Percentiles rank a stretch among this genome's conserved stretches.
phyloP scores from a whole-genome alignment of 1,140 invertebrate species.

The Temnothorax nylanderi region DNA sequence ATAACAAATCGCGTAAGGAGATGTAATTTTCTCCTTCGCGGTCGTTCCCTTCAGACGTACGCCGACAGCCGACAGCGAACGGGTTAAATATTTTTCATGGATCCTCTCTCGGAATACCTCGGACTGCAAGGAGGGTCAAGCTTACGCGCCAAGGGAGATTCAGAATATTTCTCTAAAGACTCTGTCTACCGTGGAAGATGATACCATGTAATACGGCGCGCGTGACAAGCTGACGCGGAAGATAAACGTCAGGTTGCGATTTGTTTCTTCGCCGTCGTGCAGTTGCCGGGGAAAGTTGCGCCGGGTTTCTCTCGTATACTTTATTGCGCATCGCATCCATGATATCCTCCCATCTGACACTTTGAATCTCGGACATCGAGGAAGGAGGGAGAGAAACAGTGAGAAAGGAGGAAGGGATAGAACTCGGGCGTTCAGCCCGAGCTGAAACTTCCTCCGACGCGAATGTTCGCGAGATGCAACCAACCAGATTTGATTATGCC shows the following conservation, averaged over 20 bases:
- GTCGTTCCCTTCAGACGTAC: background rate
- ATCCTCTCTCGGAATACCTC: background rate
- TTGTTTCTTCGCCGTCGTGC: conserved; percentile 36
- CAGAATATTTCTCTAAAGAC: conserved; percentile 29
- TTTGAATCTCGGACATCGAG: conserved; percentile 30
- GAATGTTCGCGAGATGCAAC: conserved; percentile 15
- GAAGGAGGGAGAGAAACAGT: background rate
- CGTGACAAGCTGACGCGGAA: conserved; percentile 45
- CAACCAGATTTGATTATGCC: conserved; percentile 52
- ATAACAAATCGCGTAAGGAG: background rate
- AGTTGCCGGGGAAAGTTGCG: background rate
- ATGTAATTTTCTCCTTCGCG: background rate
- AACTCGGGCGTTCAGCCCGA: background rate
- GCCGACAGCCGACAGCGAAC: background rate
- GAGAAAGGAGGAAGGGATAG: background rate
- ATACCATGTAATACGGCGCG: conserved; percentile 25
- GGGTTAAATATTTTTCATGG: conserved; percentile 35
- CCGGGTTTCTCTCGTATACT: conserved; percentile 17
- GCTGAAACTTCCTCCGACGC: conserved; percentile 34
- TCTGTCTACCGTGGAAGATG: conserved; percentile 26
- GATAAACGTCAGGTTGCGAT: conserved; percentile 53
- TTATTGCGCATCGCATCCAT: conserved; percentile 44
- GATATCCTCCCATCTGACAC: conserved; percentile 46
- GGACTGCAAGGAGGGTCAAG: conserved; percentile 10
- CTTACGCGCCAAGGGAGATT: background rate